Conservation (phyloP, 2,797 vertebrate genomes). For the Sebastiscus tertius region DNA sequence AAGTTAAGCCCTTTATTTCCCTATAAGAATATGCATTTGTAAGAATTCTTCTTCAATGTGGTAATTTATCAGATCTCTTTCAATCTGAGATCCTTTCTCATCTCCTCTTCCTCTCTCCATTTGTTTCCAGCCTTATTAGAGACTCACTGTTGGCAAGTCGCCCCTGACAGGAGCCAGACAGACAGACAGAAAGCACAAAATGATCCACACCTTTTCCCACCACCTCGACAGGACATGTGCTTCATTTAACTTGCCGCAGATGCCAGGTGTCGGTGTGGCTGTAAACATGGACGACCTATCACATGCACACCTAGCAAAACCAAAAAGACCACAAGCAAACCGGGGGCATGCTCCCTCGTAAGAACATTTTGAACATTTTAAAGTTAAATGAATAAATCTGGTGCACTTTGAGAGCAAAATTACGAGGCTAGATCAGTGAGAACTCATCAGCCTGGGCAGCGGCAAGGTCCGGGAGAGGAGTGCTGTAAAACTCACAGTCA, state of each 20-base stretch:
- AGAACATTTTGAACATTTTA: no score
- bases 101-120: neutral
- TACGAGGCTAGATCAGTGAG: no score
- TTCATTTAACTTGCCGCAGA: slow-evolving; percentile 24
- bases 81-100: neutral
- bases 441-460: no score
- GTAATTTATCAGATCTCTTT: neutral
- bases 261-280: neutral
- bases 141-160: neutral
- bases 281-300: neutral
- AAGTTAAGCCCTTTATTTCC: neutral
- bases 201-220: neutral
- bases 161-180: neutral
- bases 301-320: no score
- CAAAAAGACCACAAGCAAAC: no score
- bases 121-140: neutral
- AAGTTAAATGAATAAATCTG: no score
- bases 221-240: slow-evolving; percentile 13
- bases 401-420: no score
- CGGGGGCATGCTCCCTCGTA: no score
- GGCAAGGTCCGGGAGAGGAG: no score
- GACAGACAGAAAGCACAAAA: slow-evolving; percentile 2
- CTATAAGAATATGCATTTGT: neutral
- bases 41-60: neutral
- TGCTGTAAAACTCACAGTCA: no score